Conservation (phyloP, 2,113 vertebrate genomes). For the Archilochus colubris region DNA sequence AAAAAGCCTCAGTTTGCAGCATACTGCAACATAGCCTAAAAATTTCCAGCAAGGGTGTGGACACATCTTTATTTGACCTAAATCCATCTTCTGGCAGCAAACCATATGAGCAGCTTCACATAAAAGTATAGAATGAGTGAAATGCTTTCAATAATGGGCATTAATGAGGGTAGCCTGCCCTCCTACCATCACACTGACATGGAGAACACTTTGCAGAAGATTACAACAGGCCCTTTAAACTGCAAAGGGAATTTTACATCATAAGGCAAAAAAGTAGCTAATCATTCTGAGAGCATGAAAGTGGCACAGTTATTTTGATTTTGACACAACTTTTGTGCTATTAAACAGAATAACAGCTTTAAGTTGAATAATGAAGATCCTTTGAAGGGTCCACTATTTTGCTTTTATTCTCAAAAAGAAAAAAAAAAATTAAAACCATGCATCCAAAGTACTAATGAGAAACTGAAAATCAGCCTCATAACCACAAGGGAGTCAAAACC, state of each 20-base stretch:
- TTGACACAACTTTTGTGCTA: neutral
- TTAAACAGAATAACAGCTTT: neutral
- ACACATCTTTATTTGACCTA: neutral
- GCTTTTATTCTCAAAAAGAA: neutral
- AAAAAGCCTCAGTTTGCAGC: neutral
- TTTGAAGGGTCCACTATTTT: neutral
- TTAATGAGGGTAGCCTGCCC: neutral
- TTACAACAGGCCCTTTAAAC: neutral
- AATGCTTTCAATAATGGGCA: neutral
- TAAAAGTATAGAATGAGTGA: neutral
- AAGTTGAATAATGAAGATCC: neutral
- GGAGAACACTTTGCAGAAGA: neutral
- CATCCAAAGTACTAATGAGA: neutral
- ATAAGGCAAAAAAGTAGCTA: neutral
- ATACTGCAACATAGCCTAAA: fast-evolving
- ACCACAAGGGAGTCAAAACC: neutral
- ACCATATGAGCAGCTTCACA: neutral
- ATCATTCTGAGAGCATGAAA: neutral
- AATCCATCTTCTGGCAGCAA: neutral
- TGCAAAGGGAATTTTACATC: neutral
- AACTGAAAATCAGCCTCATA: neutral
- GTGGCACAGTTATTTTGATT: neutral
- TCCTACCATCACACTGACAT: neutral
- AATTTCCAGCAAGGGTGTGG: neutral
- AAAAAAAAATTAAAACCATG: neutral